These are phyloP conservation scores for Drosophila crucigera DNA, from an alignment of 2,888 invertebrate genomes.

Conservation along the genomic window DNA sequence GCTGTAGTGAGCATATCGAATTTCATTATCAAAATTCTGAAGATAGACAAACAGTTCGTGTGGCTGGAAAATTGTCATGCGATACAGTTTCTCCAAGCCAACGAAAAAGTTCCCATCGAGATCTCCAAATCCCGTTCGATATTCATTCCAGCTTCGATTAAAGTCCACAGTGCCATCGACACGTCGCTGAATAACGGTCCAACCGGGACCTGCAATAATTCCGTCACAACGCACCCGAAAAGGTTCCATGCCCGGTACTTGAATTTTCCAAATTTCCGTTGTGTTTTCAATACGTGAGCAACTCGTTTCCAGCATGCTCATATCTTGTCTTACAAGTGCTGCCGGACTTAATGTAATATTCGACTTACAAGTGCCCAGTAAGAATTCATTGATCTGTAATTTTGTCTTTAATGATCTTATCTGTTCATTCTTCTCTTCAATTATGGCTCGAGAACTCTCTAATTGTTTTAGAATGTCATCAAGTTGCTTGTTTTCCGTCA, in stretches of 20 bases:
- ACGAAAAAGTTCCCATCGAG: constrained; percentile 38
- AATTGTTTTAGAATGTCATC: constrained; percentile 24
- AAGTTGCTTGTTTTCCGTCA: constrained; percentile 16
- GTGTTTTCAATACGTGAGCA: constrained; percentile 29
- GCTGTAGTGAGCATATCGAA: constrained; percentile 39
- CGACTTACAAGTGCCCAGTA: not conserved
- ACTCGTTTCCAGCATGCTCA: constrained; percentile 19
- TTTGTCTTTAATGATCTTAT: constrained; percentile 25
- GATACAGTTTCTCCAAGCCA: constrained; percentile 48
- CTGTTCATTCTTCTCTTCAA: constrained; percentile 36
- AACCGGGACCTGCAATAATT: constrained; percentile 44
- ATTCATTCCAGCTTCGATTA: constrained; percentile 43
- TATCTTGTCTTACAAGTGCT: constrained; percentile 12
- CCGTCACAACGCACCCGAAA: constrained; percentile 48
- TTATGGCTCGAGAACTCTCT: constrained; percentile 11
- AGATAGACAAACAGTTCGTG: constrained; percentile 43
- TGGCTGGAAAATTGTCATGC: constrained; percentile 32
- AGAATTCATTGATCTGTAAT: constrained; percentile 13
- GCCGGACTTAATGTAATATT: constrained; percentile 15
- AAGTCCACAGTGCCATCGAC: constrained; percentile 36
- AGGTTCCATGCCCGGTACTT: constrained; percentile 35
- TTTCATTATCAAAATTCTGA: constrained; percentile 28
- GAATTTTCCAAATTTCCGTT: constrained; percentile 35
- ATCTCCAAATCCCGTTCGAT: constrained; percentile 45
- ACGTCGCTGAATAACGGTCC: constrained; percentile 49